Percentiles rank a stretch among this genome's conserved stretches.
Conservation (phyloP, 1,140 invertebrate species). For the Condylostylus longicornis region DNA sequence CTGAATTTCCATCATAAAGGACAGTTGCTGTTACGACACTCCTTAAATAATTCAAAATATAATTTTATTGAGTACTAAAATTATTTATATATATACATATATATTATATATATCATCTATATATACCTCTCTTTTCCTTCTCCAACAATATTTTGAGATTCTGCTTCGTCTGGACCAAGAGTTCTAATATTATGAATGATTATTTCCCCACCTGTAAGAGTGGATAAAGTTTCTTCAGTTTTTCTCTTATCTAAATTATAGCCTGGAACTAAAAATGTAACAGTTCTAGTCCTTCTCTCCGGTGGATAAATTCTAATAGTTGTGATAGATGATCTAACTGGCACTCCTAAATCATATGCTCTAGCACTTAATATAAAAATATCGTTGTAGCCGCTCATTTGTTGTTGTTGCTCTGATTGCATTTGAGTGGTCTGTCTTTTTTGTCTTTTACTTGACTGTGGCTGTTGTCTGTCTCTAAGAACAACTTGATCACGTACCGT, state of each 20-base stretch:
- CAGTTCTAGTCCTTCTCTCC: slow-evolving; percentile 47
- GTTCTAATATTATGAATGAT: slow-evolving; percentile 56
- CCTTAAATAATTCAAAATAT: slow-evolving; percentile 33
- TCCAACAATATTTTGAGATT: slow-evolving; percentile 20
- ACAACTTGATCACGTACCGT: slow-evolving; percentile 22
- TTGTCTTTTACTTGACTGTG: slow-evolving; percentile 23
- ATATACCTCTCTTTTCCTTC: slow-evolving; percentile 13
- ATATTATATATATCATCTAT: too few relatives aligned
- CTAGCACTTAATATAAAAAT: slow-evolving; percentile 48
- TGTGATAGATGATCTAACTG: slow-evolving; percentile 48
- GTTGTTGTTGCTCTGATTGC: slow-evolving; percentile 28
- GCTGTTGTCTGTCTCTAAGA: slow-evolving; percentile 29
- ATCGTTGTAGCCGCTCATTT: too few relatives aligned
- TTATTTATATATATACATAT: slow-evolving; percentile 1
- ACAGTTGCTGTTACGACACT: slow-evolving; percentile 63
- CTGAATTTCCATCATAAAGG: slow-evolving; percentile 46
- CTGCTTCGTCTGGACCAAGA: slow-evolving; percentile 35
- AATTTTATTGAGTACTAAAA: too few relatives aligned
- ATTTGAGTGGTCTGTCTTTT: slow-evolving; percentile 23
- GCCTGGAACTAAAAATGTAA: slow-evolving; percentile 63
- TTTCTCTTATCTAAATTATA: slow-evolving; percentile 51
- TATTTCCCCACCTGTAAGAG: slow-evolving; percentile 60
- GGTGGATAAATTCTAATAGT: slow-evolving; percentile 51
- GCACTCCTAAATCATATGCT: slow-evolving; percentile 67
- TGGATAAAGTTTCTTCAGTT: slow-evolving; percentile 53